Evolutionary conservation across 2,888 invertebrate species (phyloP), one percentile per base, ranked within the genome.

Genomic region (Ctenicera cuprea): DNA sequence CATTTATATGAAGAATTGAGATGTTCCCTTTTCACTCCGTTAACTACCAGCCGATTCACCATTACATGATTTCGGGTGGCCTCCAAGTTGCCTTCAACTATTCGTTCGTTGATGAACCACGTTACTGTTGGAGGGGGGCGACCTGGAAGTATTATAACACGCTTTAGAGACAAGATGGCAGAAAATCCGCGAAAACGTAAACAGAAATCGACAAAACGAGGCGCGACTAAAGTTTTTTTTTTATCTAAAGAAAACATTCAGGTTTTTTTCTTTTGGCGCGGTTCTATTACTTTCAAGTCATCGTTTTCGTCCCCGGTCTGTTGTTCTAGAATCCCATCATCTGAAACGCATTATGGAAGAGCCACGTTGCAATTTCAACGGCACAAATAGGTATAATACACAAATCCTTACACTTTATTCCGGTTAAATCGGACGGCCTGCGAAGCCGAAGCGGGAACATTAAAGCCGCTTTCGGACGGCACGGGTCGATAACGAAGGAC

Each of bases 1-100:
- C 96, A 96, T 86, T 94, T 95, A 89, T 94, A 96, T 37, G 95
- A 94, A 45, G 94, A 94, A 87, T 96, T 95, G 71, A 95, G 90
- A 80, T 95, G 93, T 75, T 91, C 92, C 78, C 96, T 89, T 78
- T 90, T 91, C 68, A 96, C 90, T 78, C 92, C 91, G 16, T 92
- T 90, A 79, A 96, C 91, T 84, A 93, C 93, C 80, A 96, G 87
- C 73, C 92, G 91, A 89, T 95, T 96, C 73, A 95, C 94, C 50
- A 95, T 92, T 66, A 95, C 92, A 84, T 93, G 93, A 33, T 91
- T 92, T 74, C 92, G 92, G 78, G 92, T 92, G 78, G 91, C 90
- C 80, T 91, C 92, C 33, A 93, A 91, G 75, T 91, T 91, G 78
- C 93, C 94, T 78, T 94, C 93, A 38, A 92, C 90, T 30, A 94